A percentile compares a stretch with the other conserved stretches of the same genome.
These are phyloP conservation scores for Batillaria attramentaria DNA, from an alignment of 1,140 invertebrate species.

Conservation along the genomic window DNA sequence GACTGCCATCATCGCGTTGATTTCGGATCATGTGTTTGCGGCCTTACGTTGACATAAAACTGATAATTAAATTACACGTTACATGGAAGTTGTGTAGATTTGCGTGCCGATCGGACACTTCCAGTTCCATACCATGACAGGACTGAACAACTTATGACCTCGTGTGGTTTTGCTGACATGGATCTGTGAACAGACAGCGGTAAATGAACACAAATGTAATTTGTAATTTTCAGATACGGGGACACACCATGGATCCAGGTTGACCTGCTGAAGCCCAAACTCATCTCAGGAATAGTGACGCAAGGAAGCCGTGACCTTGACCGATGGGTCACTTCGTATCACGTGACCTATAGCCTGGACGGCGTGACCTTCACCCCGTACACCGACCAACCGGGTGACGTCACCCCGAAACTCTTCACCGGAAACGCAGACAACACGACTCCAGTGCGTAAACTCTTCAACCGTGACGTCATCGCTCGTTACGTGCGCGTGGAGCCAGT, in stretches of 20 bases:
- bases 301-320: constrained; percentile 71
- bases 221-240: constrained; percentile 27
- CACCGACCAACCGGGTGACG: constrained; percentile 32
- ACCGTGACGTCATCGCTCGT: constrained; percentile 50
- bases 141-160: too few relatives aligned
- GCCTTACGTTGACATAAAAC: too few relatives aligned
- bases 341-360: constrained; percentile 72
- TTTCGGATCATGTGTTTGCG: too few relatives aligned
- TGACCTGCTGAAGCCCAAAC: constrained; percentile 80
- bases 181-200: too few relatives aligned
- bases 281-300: constrained; percentile 83
- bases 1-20: too few relatives aligned
- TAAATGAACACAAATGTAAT: too few relatives aligned
- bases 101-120: too few relatives aligned
- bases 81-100: too few relatives aligned
- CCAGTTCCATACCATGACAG: too few relatives aligned
- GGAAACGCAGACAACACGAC: constrained; percentile 52
- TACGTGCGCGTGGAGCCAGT: constrained; percentile 51
- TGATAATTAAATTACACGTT: too few relatives aligned
- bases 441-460: constrained; percentile 52
- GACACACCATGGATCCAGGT: constrained; percentile 59
- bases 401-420: constrained; percentile 43
- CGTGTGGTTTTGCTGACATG: too few relatives aligned
- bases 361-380: constrained; percentile 47
- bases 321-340: constrained; percentile 83